Evolutionary conservation across 1,140 invertebrate genomes (phyloP).

Genomic region (Apocrypta bakeri): DNA sequence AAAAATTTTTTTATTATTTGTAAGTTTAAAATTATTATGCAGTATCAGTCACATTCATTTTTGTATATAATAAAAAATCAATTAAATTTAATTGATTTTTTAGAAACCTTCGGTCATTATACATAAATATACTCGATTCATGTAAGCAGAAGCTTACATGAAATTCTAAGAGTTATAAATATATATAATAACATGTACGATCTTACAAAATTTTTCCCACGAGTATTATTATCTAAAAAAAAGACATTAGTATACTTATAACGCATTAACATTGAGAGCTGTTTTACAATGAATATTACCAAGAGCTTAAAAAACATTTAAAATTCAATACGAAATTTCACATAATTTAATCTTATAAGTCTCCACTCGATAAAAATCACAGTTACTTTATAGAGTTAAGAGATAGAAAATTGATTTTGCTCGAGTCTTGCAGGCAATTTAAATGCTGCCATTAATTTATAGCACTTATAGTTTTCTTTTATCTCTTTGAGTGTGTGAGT

Average conservation of each 20-base stretch:
- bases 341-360: slow-evolving; percentile 39
- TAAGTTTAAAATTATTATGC: slow-evolving; percentile 25
- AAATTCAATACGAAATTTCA: slow-evolving; percentile 30
- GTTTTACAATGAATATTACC: slow-evolving; percentile 51
- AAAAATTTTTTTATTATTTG: slow-evolving; percentile 45
- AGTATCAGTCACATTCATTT: slow-evolving; percentile 22
- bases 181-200: slow-evolving; percentile 17
- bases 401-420: slow-evolving; percentile 45
- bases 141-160: neutral
- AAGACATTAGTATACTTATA: slow-evolving; percentile 33
- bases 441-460: slow-evolving; percentile 25
- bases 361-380: slow-evolving; percentile 47
- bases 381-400: slow-evolving; percentile 34
- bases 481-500: slow-evolving; percentile 11
- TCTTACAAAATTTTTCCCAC: slow-evolving; percentile 47
- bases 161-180: neutral
- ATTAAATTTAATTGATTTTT: neutral
- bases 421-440: slow-evolving; percentile 16
- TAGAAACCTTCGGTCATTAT: neutral
- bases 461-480: slow-evolving; percentile 28
- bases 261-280: slow-evolving; percentile 25
- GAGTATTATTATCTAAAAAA: slow-evolving; percentile 42
- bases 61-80: slow-evolving; percentile 18
- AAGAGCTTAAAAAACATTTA: slow-evolving; percentile 35
- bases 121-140: neutral